Evolutionary conservation across 2,113 vertebrate species (phyloP).

Genomic region (Donacobius atricapilla): DNA sequence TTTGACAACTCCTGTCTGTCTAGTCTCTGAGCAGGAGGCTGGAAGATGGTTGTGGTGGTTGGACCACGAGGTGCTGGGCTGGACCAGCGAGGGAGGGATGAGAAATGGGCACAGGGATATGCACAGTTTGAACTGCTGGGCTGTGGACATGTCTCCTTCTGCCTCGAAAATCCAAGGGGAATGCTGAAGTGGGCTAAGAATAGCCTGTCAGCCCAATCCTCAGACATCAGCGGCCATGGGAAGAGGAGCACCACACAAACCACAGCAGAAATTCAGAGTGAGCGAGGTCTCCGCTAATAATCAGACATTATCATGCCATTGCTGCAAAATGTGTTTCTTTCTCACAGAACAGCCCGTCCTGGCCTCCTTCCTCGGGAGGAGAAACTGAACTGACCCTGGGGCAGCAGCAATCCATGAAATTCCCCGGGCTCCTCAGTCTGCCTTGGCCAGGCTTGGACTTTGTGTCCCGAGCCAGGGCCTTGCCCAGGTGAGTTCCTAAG

Average conservation of each 20-base stretch:
- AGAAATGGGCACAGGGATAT: background rate
- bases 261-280: background rate
- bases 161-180: background rate
- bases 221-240: background rate
- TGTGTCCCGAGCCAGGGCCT: fast-evolving
- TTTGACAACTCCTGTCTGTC: background rate
- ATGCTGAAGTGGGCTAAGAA: background rate
- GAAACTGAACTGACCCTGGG: background rate
- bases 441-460: background rate
- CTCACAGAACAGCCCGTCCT: background rate
- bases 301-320: background rate
- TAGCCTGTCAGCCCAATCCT: background rate
- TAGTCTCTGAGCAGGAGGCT: background rate
- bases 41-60: background rate
- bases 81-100: background rate
- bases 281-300: background rate
- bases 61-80: background rate
- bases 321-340: background rate
- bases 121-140: background rate
- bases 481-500: background rate
- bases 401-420: background rate
- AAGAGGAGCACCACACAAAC: slow-evolving; percentile 2
- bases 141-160: background rate
- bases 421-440: background rate
- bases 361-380: background rate